phyloP scores from a whole-genome alignment of 2,888 invertebrate species.

The Mantis religiosa region DNA sequence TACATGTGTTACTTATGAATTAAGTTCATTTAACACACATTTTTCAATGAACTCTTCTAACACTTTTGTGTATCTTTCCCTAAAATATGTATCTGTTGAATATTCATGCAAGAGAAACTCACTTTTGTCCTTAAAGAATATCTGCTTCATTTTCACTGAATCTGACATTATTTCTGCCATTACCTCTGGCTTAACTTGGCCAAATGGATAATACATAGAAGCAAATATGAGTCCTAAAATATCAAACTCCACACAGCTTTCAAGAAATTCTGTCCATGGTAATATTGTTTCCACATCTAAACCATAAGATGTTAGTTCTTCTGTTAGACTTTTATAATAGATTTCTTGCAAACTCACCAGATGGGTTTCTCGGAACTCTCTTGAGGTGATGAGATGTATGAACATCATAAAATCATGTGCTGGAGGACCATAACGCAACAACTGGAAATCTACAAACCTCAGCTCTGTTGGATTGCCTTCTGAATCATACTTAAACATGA shows the following conservation, averaged over 20 bases:
- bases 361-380: slow-evolving; percentile 36
- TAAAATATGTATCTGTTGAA: not conserved
- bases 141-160: not conserved
- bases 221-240: not conserved
- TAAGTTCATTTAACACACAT: not conserved
- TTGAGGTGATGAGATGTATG: slow-evolving; percentile 40
- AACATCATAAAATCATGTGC: slow-evolving; percentile 41
- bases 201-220: not conserved
- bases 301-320: not conserved
- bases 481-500: slow-evolving; percentile 40
- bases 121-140: not conserved
- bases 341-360: slow-evolving; percentile 36
- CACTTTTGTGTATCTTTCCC: not conserved
- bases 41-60: not conserved
- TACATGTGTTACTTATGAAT: not conserved
- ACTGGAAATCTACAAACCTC: slow-evolving; percentile 30
- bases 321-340: slow-evolving; percentile 32
- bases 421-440: slow-evolving; percentile 38
- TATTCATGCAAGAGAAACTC: not conserved
- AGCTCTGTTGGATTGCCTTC: slow-evolving; percentile 31
- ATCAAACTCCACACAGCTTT: not conserved
- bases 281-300: not conserved
- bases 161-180: not conserved
- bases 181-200: not conserved
- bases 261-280: not conserved